Percentiles rank a stretch among this genome's conserved stretches.
These are phyloP conservation scores for Epizoanthus rinbou DNA, from an alignment of 92 coral and sea anemone genomes.

Conservation along the genomic window DNA sequence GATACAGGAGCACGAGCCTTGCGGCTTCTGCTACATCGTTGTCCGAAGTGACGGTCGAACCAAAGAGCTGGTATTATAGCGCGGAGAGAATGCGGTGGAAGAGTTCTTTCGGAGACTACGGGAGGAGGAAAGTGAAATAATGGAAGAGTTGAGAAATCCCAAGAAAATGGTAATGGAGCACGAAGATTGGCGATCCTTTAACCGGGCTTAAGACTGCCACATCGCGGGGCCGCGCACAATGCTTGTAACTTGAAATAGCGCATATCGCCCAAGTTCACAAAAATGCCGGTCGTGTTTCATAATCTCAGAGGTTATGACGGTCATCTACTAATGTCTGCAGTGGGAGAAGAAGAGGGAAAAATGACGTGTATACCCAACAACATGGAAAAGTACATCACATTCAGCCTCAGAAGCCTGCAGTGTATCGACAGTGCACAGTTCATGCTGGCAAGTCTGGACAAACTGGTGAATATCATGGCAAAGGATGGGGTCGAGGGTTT, in stretches of 20 bases:
- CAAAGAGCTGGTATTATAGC: not conserved
- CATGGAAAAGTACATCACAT: conserved; percentile 47
- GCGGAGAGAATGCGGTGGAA: not conserved
- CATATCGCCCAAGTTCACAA: conserved; percentile 11
- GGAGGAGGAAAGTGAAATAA: not conserved
- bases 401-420: not conserved
- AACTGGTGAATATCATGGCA: too few species aligned
- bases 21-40: conserved; percentile 1
- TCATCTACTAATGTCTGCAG: conserved; percentile 36
- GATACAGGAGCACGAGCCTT: not conserved
- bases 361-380: conserved; percentile 48
- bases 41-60: not conserved
- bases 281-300: conserved; percentile 41
- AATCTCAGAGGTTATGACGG: conserved; percentile 40
- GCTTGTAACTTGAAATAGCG: conserved; percentile 40
- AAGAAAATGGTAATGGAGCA: not conserved
- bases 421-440: too few species aligned
- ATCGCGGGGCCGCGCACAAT: conserved; percentile 49
- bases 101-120: not conserved
- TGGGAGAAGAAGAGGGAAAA: conserved; percentile 25
- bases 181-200: not conserved
- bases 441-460: too few species aligned
- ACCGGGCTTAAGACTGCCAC: conserved; percentile 23
- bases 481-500: not conserved
- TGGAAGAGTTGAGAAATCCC: not conserved